Evolutionary conservation across 2,113 vertebrate genomes (phyloP), one percentile per base, ranked within the genome.

Genomic region (Porphyrio hochstetteri): DNA sequence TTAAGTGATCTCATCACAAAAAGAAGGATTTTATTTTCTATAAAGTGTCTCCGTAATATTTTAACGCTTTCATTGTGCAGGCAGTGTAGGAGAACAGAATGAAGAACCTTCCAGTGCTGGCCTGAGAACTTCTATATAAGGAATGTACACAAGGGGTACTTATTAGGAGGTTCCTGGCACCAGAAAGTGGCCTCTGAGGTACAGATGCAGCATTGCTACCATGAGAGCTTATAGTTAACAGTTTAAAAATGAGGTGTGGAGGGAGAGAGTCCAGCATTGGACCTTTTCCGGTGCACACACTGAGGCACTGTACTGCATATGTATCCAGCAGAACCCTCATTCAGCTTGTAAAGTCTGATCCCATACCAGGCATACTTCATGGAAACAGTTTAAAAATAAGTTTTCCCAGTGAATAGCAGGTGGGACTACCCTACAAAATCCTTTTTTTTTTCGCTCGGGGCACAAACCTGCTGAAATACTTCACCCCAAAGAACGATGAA

Each of bases 231-330:
- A 95, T 59, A 96, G 92, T 95, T 95, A 97, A 92, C 90, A 92
- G 95, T 82, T 97, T 96, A 96, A 95, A 97, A 96, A 97, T 93
- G 91, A 97, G 94, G 96, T 96, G 94, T 93, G 91, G 95, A 95
- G 63, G 80, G 95, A 96, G 91, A 87, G 88, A 95, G 86, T 72
- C 86, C 93, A 97, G 95, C 89, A 93, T 68, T 63, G 65, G 95
- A 86, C 86, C 68, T 94, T 97, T 97, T 95, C 95, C 94, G 79
- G 92, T 38, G 31, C 80, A 95, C 13, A 97, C 95, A 97, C 95
- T 96, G 70, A 92, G 92, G 95, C 90, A 86, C 95, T 96, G 92
- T 96, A 56, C 96, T 95, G 78, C 52, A 9, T 56, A 93, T 81
- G 76, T 68, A 92, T 92, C 71, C 95, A 88, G 93, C 94, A 95